phyloP scores from a whole-genome alignment of 2,797 vertebrate species.

The Myotis daubentonii region DNA sequence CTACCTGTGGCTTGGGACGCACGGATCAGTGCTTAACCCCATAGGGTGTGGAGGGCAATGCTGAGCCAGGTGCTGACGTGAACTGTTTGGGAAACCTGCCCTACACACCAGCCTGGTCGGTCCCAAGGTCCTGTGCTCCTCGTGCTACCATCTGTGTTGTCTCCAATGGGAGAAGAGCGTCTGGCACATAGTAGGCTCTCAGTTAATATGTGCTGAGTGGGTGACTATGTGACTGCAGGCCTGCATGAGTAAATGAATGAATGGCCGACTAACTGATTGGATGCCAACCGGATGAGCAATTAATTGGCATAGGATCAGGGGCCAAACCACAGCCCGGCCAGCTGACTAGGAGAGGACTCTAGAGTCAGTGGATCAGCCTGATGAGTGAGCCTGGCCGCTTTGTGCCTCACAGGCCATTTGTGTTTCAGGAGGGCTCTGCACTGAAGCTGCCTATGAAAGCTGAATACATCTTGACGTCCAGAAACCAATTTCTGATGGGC shows the following conservation, averaged over 20 bases:
- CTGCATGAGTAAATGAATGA: not conserved
- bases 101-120: not conserved
- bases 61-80: not conserved
- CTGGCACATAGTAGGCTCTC: not conserved
- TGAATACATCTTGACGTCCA: not conserved
- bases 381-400: not conserved
- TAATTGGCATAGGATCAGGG: not conserved
- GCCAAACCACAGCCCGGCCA: not conserved
- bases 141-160: not conserved
- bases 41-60: not conserved
- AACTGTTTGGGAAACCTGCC: not conserved
- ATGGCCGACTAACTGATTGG: not conserved
- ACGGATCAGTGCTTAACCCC: not conserved
- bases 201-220: not conserved
- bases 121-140: not conserved
- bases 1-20: not conserved
- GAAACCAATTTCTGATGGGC: not conserved
- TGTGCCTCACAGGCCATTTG: not conserved
- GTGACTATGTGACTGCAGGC: not conserved
- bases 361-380: not conserved
- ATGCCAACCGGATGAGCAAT: not conserved
- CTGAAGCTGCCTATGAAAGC: not conserved
- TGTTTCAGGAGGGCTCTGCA: not conserved
- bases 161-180: not conserved
- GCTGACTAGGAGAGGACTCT: not conserved